Evolutionary conservation across 1,140 invertebrate genomes (phyloP).

Genomic region (Leptonema lineaticorne): DNA sequence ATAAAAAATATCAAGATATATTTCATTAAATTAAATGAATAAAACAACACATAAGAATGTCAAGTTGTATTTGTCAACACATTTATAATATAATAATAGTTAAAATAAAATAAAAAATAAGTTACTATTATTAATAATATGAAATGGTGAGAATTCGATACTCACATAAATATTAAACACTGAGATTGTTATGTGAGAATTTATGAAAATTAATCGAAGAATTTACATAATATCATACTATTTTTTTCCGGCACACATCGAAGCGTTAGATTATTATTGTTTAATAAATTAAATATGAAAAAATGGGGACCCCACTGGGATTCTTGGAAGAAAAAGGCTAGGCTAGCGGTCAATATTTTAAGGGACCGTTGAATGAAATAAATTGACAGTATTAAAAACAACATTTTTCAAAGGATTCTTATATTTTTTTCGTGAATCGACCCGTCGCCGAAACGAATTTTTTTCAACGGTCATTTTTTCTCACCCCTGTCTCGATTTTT

Average conservation of each 20-base stretch:
- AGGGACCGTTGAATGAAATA: slow-evolving; percentile 2
- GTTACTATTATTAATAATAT: too few species aligned
- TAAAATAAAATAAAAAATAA: too few species aligned
- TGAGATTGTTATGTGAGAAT: not conserved
- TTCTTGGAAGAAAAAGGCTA: not conserved
- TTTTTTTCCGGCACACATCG: too few species aligned
- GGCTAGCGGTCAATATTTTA: slow-evolving; percentile 7
- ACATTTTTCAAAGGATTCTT: slow-evolving; percentile 6
- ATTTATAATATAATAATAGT: too few species aligned
- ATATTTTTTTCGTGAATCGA: not conserved
- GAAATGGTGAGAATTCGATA: slow-evolving; percentile 10
- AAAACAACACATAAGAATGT: too few species aligned
- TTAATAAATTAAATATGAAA: slow-evolving; percentile 14
- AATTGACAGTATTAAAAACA: slow-evolving; percentile 14
- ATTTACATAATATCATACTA: not conserved
- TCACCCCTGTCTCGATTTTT: not conserved
- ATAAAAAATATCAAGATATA: too few species aligned
- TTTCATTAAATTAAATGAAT: too few species aligned
- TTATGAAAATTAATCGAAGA: slow-evolving; percentile 14
- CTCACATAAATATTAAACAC: slow-evolving; percentile 1
- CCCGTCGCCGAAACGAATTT: not conserved
- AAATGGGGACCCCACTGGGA: slow-evolving; percentile 5
- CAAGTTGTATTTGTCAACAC: too few species aligned
- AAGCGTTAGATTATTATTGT: too few species aligned
- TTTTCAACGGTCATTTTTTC: slow-evolving; percentile 11